Conservation (phyloP, 2,113 vertebrate species). For the Platichthys flesus region DNA sequence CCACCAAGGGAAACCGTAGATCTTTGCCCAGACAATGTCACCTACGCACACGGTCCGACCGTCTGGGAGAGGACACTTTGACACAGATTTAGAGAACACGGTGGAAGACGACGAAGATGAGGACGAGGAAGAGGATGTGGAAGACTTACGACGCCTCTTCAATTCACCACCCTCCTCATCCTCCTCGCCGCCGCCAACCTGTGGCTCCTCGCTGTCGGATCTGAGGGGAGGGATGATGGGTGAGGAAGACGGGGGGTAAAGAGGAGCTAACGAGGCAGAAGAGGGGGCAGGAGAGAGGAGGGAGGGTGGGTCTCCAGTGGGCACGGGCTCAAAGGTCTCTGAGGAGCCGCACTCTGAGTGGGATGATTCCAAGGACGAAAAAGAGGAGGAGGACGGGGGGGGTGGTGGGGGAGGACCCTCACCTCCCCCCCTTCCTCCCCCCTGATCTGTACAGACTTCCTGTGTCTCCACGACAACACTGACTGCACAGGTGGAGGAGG, state of each 20-base stretch:
- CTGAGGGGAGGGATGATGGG: slow-evolving; percentile 60
- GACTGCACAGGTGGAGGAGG: slow-evolving; percentile 37
- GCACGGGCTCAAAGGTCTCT: slow-evolving; percentile 91
- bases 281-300: slow-evolving; percentile 66
- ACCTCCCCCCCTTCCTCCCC: slow-evolving; percentile 65
- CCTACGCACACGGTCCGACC: slow-evolving; percentile 96
- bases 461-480: slow-evolving; percentile 73
- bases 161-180: slow-evolving; percentile 46
- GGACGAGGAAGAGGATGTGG: slow-evolving; percentile 67
- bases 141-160: slow-evolving; percentile 65
- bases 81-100: slow-evolving; percentile 96
- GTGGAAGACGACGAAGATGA: slow-evolving; percentile 75
- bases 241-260: slow-evolving; percentile 78
- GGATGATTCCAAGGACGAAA: slow-evolving; percentile 83
- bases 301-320: slow-evolving; percentile 86
- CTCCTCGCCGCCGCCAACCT: slow-evolving; percentile 31
- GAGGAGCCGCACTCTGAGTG: slow-evolving; percentile 93
- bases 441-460: slow-evolving; percentile 80
- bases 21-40: slow-evolving; percentile 99
- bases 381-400: slow-evolving; percentile 75
- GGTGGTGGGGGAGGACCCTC: slow-evolving; percentile 45
- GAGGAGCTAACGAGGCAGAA: slow-evolving; percentile 74
- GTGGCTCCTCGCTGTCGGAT: slow-evolving; percentile 26
- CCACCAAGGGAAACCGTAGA: slow-evolving; percentile 99
- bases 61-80: slow-evolving; percentile 92